phyloP scores from a whole-genome alignment of 2,888 invertebrate genomes.

The Periphyllus acericola region DNA sequence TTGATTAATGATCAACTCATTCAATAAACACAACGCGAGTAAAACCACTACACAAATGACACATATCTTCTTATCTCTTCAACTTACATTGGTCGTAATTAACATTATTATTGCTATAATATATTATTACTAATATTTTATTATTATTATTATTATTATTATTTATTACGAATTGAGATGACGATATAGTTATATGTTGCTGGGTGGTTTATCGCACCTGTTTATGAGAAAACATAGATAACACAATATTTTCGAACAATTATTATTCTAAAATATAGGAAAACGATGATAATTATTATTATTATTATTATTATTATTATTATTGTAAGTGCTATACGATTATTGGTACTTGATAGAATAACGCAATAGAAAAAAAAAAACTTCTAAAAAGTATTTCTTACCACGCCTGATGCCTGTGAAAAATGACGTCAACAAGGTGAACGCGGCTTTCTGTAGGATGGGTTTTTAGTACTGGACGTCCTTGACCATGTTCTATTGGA shows the following conservation, averaged over 20 bases:
- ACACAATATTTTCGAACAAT: slow-evolving; percentile 22
- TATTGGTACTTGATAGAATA: neutral
- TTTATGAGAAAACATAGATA: slow-evolving; percentile 48
- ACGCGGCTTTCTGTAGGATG: slow-evolving; percentile 57
- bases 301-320: neutral
- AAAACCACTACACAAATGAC: slow-evolving; percentile 43
- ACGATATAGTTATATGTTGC: slow-evolving; percentile 6
- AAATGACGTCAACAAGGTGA: slow-evolving; percentile 61
- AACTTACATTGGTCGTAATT: slow-evolving; percentile 46
- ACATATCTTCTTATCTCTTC: slow-evolving; percentile 54
- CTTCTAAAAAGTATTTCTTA: slow-evolving; percentile 42
- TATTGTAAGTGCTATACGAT: neutral
- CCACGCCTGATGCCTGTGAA: slow-evolving; percentile 56
- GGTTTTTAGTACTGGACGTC: slow-evolving; percentile 57
- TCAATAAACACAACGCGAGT: slow-evolving; percentile 29
- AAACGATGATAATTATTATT: neutral
- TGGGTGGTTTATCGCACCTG: slow-evolving; percentile 50
- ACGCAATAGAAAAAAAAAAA: slow-evolving; percentile 28
- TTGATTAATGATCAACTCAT: slow-evolving; percentile 1
- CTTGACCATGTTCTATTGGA: slow-evolving; percentile 60
- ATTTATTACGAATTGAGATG: slow-evolving; percentile 7
- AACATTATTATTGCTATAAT: slow-evolving; percentile 51
- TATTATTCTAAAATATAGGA: slow-evolving; percentile 10
- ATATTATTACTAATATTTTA: slow-evolving; percentile 5
- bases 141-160: slow-evolving; percentile 22